Base-by-base conservation (phyloP, 2,797 vertebrate genomes). In the Crax fasciolata region DNA sequence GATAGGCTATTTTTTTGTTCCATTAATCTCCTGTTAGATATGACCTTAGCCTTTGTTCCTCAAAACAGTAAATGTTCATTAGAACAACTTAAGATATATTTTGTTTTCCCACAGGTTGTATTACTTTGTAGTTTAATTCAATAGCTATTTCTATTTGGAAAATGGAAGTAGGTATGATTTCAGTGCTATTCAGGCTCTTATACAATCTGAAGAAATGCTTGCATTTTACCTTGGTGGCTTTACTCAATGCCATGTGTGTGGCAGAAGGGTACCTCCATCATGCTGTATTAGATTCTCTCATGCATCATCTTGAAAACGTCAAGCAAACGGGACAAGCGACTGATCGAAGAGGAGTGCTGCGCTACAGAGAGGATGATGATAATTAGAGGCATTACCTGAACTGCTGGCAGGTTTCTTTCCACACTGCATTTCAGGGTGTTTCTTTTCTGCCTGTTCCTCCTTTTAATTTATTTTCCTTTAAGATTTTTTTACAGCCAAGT, bases 281-380 rank as follows among this genome's bases (percentile, higher is more conserved):
- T 19, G 43, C 61, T 68, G 74, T 90, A 55, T 89, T 82, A 59
- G 20, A 55, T 58, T 76, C 71, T 62, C 20, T 74, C 62, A 79
- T 70, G 74, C 79, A 38, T 88, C 48, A 86, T 44, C 83, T 78
- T 85, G 78, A 55, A 91, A 92, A 65, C 30, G 35, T 66, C 75
- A 80, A 92, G 58, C 20, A 72, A 87, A 91, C 82, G 48, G 51
- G 35, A 67, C 44, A 51, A 87, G 48, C 28, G 66, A 46, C 49
- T 54, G 41, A 73, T 20, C 54, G n/a, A 61, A 68, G 11, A 21
- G 35, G 11, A 89, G n/a, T 48, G 38, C 39, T 90, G n/a, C 75
- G 81, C 86, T 10, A 2, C 63, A 79, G 78, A 44, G 28, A 28
- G 44, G 46, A 74, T 73, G 80, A 78, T 6, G 46, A 59, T 27